Evolutionary conservation across 35 echinoderm and acorn worm species (phyloP).

Genomic region (Anneissia japonica): DNA sequence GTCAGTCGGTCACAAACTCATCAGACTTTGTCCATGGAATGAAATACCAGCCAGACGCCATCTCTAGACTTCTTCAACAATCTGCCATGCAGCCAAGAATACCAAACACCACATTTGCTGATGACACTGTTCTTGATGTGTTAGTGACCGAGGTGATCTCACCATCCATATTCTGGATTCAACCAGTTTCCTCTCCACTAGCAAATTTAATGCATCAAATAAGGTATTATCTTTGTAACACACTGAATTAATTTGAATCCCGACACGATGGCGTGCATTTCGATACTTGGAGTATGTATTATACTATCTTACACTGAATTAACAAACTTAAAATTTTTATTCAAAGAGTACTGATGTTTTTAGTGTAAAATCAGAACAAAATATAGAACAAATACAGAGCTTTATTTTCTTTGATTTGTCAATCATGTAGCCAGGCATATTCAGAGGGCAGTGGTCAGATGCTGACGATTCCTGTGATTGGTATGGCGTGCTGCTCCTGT

Average conservation of each 20-base stretch:
- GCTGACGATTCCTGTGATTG: background rate
- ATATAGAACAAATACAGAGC: background rate
- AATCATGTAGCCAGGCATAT: background rate
- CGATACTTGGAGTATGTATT: too few relatives aligned
- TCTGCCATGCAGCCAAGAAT: background rate
- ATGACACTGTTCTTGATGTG: slow-evolving; percentile 25
- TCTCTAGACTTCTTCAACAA: background rate
- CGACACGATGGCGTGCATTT: too few relatives aligned
- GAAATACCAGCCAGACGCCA: background rate
- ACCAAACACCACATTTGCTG: background rate
- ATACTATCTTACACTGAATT: too few relatives aligned
- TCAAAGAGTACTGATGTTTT: too few relatives aligned
- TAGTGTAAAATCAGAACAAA: background rate
- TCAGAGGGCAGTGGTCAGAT: background rate
- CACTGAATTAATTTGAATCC: too few relatives aligned
- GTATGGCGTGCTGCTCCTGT: slow-evolving; percentile 43
- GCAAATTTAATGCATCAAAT: slow-evolving; percentile 30
- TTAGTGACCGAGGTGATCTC: slow-evolving; percentile 46
- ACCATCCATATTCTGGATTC: slow-evolving; percentile 53
- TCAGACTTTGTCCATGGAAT: background rate
- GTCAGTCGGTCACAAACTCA: background rate
- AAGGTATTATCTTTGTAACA: slow-evolving; percentile 48
- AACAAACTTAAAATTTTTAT: too few relatives aligned
- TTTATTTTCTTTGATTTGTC: background rate
- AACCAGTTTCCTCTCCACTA: slow-evolving; percentile 35